phyloP scores from a whole-genome alignment of 2,113 vertebrate genomes.

The Micronycteris hirsuta region DNA sequence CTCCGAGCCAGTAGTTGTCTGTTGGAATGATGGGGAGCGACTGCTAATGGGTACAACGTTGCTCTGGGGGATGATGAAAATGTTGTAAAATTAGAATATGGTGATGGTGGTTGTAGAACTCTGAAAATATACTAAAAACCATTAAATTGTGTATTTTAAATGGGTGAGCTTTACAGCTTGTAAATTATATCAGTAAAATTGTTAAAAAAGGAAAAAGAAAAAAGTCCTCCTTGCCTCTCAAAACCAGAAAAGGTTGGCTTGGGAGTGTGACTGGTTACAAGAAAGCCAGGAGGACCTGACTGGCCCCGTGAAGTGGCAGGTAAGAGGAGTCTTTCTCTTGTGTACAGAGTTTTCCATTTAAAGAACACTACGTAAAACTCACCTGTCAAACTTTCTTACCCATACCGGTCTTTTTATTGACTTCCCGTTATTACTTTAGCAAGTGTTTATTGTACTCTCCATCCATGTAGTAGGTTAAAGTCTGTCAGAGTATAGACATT shows the following conservation, averaged over 20 bases:
- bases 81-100: constrained; percentile 32
- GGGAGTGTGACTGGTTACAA: not conserved
- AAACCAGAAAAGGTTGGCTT: constrained; percentile 6
- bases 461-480: constrained; percentile 5
- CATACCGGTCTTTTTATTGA: not conserved
- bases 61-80: not conserved
- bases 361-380: constrained; percentile 3
- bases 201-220: constrained; percentile 2
- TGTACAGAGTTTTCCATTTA: not conserved
- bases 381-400: not conserved
- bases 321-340: not conserved
- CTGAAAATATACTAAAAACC: not conserved
- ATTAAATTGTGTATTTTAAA: constrained; percentile 6
- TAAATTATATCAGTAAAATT: constrained; percentile 23
- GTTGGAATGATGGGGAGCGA: not conserved
- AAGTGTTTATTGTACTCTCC: not conserved
- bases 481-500: constrained; percentile 11
- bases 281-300: not conserved
- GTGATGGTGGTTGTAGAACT: not conserved
- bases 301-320: not conserved
- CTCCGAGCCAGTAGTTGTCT: not conserved
- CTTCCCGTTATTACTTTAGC: constrained; percentile 31
- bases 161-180: not conserved
- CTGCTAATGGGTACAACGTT: not conserved
- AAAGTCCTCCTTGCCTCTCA: not conserved